Evolutionary conservation across 2,888 invertebrate species (phyloP), one percentile per base, ranked within the genome.

Genomic region (Epinotia nisella): DNA sequence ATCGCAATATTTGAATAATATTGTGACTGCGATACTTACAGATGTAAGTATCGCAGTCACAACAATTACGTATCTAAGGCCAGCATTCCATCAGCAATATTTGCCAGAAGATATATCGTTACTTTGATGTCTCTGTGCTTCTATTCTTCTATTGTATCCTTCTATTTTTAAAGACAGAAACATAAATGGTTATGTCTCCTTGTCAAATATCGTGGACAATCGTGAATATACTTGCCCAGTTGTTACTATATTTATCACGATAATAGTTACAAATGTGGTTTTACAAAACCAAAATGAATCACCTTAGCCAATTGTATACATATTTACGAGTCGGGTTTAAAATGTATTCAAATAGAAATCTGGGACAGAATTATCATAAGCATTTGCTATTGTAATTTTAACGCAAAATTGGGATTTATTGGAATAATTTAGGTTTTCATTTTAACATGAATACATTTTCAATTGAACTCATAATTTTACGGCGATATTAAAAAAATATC

Each of bases 391-490:
- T 19, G 19, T 53, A 35, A 65, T 53, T 53, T 39, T 3, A 35
- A 24, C 13, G 17, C 15, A 3, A 39, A 39, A 17, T 65, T 35
- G 11, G 35, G 59, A 39, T 29, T 13, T 13, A 29, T 64, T 17
- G 29, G 62, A 29, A 29, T 53, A 49, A 29, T 51, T 61, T 17
- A 11, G 11, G 29, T 51, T 13, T 29, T 15, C 15, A 51, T 53
- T 53, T 56, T 39, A 15, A 13, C 11, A 58, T 41, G 29, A 70
- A 45, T 56, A 56, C 62, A 64, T 64, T 64, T 69, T n/a, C 64
- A 58, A 59, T 24, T 49, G 45, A 29, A 11, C n/a, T 64, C 10
- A n/a, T 58, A 58, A 19, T 45, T 61, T 53, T 49, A 53, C 29
- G 5, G 59, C 29, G 1, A 15, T n/a, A n/a, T 15, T 21, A 19